These are phyloP conservation scores for Drosophila lini DNA, from an alignment of 1,140 invertebrate species.

Conservation along the genomic window DNA sequence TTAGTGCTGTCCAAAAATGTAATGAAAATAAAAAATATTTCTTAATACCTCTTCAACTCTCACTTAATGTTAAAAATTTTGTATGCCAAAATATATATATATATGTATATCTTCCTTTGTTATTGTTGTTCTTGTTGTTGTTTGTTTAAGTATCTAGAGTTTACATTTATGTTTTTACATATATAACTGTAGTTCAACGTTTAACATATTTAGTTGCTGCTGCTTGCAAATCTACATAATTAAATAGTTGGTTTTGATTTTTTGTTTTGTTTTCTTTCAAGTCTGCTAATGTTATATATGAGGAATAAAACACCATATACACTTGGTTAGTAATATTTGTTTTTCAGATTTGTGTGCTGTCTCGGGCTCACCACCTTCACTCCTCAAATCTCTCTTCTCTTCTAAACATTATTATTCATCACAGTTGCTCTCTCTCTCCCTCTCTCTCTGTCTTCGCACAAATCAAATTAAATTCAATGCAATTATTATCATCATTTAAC, in stretches of 20 bases:
- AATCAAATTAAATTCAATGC: slow-evolving; percentile 70
- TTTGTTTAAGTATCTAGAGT: slow-evolving; percentile 52
- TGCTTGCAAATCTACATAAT: slow-evolving; percentile 45
- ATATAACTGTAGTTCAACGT: slow-evolving; percentile 58
- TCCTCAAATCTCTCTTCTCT: slow-evolving; percentile 1
- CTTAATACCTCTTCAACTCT: slow-evolving; percentile 18
- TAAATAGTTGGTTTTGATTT: slow-evolving; percentile 47
- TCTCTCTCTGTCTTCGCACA: slow-evolving; percentile 63
- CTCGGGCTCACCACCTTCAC: slow-evolving; percentile 47
- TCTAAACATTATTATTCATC: slow-evolving; percentile 77
- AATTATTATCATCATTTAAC: slow-evolving; percentile 79
- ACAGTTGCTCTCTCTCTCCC: slow-evolving; percentile 57
- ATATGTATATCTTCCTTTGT: slow-evolving; percentile 43
- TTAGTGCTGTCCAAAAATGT: slow-evolving; percentile 62
- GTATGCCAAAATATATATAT: slow-evolving; percentile 80
- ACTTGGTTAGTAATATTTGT: slow-evolving; percentile 72
- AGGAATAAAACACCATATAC: slow-evolving; percentile 83
- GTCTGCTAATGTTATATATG: slow-evolving; percentile 44
- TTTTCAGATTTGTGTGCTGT: slow-evolving; percentile 51
- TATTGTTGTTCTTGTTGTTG: slow-evolving; percentile 24
- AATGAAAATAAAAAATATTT: slow-evolving; percentile 36
- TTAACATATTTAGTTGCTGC: slow-evolving; percentile 63
- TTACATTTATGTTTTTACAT: slow-evolving; percentile 47
- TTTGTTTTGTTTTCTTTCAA: slow-evolving; percentile 34
- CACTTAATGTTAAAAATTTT: slow-evolving; percentile 74